phyloP scores from a whole-genome alignment of 2,797 vertebrate genomes.

The Gymnothorax javanicus region DNA sequence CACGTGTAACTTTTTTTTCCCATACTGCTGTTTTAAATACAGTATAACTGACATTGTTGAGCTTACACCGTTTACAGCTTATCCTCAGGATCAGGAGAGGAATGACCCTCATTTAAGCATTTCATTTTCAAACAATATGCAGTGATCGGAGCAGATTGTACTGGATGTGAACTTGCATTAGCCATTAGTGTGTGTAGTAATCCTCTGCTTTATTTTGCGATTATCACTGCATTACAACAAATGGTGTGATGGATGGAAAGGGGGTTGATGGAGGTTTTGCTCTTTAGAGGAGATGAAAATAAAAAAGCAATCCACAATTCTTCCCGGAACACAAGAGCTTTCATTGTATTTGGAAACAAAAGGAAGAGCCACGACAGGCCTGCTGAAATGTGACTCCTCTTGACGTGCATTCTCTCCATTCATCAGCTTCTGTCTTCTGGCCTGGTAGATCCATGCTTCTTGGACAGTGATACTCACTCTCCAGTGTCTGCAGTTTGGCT shows the following conservation, averaged over 20 bases:
- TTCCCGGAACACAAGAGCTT: conserved; percentile 28
- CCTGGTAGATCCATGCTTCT: background rate
- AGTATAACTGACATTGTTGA: conserved; percentile 4
- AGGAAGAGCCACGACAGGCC: conserved; percentile 48
- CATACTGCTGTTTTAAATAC: background rate
- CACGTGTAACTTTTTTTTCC: background rate
- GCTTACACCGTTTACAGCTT: background rate
- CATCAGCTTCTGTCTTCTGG: background rate
- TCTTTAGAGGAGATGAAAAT: conserved; percentile 38
- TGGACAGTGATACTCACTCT: background rate
- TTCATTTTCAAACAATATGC: conserved; percentile 11
- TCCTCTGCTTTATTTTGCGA: background rate
- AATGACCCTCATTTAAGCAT: background rate
- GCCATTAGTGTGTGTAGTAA: background rate
- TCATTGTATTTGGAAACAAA: conserved; percentile 53
- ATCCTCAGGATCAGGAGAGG: conserved; percentile 3
- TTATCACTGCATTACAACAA: background rate
- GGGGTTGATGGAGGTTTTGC: background rate
- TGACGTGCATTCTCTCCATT: conserved; percentile 41
- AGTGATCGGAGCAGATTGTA: background rate
- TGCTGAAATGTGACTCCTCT: conserved; percentile 48
- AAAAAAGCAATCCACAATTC: conserved; percentile 49
- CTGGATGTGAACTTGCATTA: background rate
- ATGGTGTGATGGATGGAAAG: background rate
- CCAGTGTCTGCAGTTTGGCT: background rate